phyloP scores from a whole-genome alignment of 2,888 invertebrate genomes.

The Drosophila suboccidentalis region DNA sequence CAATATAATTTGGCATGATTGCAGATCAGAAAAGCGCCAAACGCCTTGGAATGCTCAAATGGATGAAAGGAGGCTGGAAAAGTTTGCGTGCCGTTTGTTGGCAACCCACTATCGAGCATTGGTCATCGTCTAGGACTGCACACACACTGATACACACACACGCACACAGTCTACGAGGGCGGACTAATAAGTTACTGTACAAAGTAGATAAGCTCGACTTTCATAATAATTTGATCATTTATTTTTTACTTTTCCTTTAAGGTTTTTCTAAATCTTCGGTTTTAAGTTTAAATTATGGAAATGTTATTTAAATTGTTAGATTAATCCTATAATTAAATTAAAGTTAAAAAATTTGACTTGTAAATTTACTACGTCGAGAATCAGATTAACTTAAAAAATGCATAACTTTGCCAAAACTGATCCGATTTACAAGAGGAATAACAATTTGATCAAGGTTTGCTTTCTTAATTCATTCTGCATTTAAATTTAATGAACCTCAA shows the following conservation, averaged over 20 bases:
- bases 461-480: too few relatives aligned
- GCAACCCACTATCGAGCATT: slow-evolving; percentile 58
- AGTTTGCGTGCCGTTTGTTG: slow-evolving; percentile 42
- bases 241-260: neutral
- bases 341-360: too few relatives aligned
- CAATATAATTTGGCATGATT: slow-evolving; percentile 65
- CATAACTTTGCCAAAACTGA: too few relatives aligned
- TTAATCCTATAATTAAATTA: too few relatives aligned
- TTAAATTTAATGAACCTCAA: too few relatives aligned
- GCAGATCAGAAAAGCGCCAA: slow-evolving; percentile 61
- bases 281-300: too few relatives aligned
- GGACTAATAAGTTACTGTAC: neutral
- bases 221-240: too few relatives aligned
- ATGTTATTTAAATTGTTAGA: too few relatives aligned
- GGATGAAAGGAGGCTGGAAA: slow-evolving; percentile 29
- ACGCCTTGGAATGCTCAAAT: slow-evolving; percentile 56
- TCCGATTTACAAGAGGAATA: too few relatives aligned
- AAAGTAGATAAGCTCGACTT: neutral
- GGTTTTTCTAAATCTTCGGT: neutral
- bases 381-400: too few relatives aligned
- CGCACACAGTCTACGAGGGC: slow-evolving; percentile 3
- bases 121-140: slow-evolving; percentile 65
- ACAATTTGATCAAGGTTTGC: too few relatives aligned
- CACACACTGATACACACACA: slow-evolving; percentile 22
- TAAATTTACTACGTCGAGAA: too few relatives aligned